Percentiles rank a stretch among this genome's conserved stretches.
Conservation (phyloP, 2,113 vertebrate species). For the Chamaea fasciata region DNA sequence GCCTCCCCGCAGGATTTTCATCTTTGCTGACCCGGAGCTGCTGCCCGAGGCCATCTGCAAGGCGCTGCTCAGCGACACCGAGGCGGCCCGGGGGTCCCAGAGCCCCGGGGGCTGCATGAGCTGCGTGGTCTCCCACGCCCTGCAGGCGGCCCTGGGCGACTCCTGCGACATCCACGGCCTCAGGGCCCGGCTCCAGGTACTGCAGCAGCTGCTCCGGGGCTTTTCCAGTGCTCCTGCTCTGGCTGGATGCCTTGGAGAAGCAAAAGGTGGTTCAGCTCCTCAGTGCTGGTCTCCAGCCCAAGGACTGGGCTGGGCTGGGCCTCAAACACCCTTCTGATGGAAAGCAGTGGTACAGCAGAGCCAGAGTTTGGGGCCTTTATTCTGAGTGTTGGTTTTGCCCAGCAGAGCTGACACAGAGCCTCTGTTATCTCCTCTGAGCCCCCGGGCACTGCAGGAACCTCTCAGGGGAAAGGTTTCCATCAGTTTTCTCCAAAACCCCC, state of each 20-base stretch:
- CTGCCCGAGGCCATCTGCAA: conserved; percentile 78
- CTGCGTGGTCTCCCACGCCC: conserved; percentile 75
- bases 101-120: conserved; percentile 75
- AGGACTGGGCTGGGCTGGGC: background rate
- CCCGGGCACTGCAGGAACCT: background rate
- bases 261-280: background rate
- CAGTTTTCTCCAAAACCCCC: background rate
- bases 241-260: background rate
- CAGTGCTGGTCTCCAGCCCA: background rate
- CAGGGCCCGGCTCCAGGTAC: conserved; percentile 78
- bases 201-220: accelerated
- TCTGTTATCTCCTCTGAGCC: background rate
- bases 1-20: conserved; percentile 76
- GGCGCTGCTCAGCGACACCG: conserved; percentile 72
- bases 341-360: background rate
- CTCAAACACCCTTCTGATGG: no score
- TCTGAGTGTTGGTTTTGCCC: background rate
- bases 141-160: conserved; percentile 81
- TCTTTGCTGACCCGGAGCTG: conserved; percentile 86
- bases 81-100: conserved; percentile 59
- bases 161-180: conserved; percentile 66
- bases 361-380: background rate
- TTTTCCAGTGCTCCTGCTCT: background rate
- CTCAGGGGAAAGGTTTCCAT: background rate
- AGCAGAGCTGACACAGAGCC: background rate